These are phyloP conservation scores for Forficula auricularia DNA, from an alignment of 1,140 invertebrate species.

Conservation along the genomic window DNA sequence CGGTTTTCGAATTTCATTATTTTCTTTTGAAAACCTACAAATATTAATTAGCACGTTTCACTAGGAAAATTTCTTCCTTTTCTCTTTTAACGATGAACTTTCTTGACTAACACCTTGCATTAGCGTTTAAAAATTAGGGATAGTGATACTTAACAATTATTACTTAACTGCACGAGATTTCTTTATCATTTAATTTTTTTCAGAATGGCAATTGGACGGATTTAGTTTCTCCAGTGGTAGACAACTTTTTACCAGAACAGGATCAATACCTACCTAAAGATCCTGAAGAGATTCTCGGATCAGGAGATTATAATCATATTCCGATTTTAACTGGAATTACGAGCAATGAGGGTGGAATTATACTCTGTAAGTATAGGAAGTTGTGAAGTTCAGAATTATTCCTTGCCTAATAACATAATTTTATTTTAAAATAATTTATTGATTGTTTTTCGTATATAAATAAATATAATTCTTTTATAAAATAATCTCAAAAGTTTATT, in stretches of 20 bases:
- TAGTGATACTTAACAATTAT: background rate
- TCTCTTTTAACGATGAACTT: background rate
- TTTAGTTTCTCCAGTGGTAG: constrained; percentile 35
- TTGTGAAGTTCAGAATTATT: too few relatives aligned
- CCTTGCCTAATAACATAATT: too few relatives aligned
- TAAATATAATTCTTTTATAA: too few relatives aligned
- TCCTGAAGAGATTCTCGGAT: constrained; percentile 26
- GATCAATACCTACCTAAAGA: constrained; percentile 35
- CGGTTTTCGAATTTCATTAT: too few relatives aligned
- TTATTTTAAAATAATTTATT: too few relatives aligned
- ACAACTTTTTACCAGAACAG: constrained; percentile 32
- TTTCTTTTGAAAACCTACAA: too few relatives aligned
- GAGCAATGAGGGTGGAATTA: constrained; percentile 37
- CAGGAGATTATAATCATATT: constrained; percentile 27
- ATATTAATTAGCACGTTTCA: too few relatives aligned
- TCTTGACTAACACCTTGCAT: too few relatives aligned
- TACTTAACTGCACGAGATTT: constrained; percentile 2
- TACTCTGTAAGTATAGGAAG: constrained; percentile 23
- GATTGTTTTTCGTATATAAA: too few relatives aligned
- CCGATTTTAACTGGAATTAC: constrained; percentile 39
- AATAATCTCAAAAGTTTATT: too few relatives aligned
- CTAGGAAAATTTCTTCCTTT: too few relatives aligned
- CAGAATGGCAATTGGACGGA: constrained; percentile 34
- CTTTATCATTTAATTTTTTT: constrained; percentile 11
- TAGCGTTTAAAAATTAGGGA: too few relatives aligned